Conservation (phyloP, 2,888 invertebrate species). For the Cosmia trapezina region DNA sequence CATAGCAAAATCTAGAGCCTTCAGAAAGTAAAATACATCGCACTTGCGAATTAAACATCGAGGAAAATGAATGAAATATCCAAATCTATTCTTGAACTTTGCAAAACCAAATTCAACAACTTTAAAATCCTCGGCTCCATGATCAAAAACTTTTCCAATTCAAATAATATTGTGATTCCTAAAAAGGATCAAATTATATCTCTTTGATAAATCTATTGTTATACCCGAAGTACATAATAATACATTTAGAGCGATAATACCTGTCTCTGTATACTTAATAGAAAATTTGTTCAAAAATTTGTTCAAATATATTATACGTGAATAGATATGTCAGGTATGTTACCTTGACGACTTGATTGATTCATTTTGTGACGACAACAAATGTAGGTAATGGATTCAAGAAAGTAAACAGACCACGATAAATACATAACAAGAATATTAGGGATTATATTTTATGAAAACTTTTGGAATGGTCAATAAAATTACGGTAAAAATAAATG, state of each 20-base stretch:
- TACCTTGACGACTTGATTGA: conserved; percentile 47
- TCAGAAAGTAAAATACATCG: not conserved
- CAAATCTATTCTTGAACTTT: not conserved
- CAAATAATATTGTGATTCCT: conserved; percentile 26
- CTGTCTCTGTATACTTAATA: not conserved
- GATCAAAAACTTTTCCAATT: conserved; percentile 18
- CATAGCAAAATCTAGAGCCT: not conserved
- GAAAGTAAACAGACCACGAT: conserved; percentile 21
- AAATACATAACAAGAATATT: not conserved
- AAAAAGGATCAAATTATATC: conserved; percentile 1
- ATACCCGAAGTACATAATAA: not conserved
- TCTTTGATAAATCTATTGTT: conserved; percentile 15
- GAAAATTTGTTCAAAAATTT: not conserved
- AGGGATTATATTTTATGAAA: not conserved
- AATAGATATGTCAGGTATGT: conserved; percentile 21
- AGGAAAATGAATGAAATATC: conserved; percentile 11
- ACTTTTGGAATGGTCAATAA: not conserved
- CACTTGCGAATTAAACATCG: not conserved
- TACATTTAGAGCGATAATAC: not conserved
- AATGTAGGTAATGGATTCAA: conserved; percentile 17
- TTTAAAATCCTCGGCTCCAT: not conserved
- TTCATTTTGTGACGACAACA: conserved; percentile 37
- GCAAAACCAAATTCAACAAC: conserved; percentile 5
- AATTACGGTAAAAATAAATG: not conserved
- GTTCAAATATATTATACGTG: conserved; percentile 17